These are phyloP conservation scores for Salminus brasiliensis DNA, from an alignment of 2,113 vertebrate species.

Conservation along the genomic window DNA sequence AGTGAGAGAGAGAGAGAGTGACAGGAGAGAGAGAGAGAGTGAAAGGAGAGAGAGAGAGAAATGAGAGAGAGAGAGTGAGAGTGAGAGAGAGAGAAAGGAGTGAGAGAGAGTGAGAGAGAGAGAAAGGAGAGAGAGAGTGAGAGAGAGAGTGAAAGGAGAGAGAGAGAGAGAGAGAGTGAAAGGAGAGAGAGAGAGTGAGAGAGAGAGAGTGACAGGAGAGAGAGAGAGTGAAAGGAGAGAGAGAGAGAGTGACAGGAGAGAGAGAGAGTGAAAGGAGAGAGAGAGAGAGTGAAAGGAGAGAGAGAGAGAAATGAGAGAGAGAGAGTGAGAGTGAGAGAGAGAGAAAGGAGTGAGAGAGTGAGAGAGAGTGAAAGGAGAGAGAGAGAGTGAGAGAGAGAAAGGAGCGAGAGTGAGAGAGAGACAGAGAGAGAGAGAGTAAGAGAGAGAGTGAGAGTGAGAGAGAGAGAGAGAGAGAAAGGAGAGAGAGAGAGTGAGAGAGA, in stretches of 20 bases:
- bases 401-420: slow-evolving; percentile 58
- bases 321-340: background rate
- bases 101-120: slow-evolving; percentile 75
- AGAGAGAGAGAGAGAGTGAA: slow-evolving; percentile 61
- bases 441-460: slow-evolving; percentile 56
- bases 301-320: no score
- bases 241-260: slow-evolving; percentile 65
- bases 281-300: background rate
- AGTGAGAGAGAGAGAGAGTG: no score
- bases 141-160: slow-evolving; percentile 57
- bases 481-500: slow-evolving; percentile 48
- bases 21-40: no score
- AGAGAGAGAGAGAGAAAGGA: slow-evolving; percentile 64
- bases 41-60: no score
- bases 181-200: slow-evolving; percentile 58
- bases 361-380: slow-evolving; percentile 22
- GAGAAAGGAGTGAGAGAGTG: no score
- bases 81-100: slow-evolving; percentile 55
- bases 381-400: slow-evolving; percentile 63
- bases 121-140: slow-evolving; percentile 68
- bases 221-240: slow-evolving; percentile 69
- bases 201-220: slow-evolving; percentile 65
- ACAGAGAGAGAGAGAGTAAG: slow-evolving; percentile 48
- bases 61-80: no score
- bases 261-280: background rate